phyloP scores from a whole-genome alignment of 2,797 vertebrate species.

The Spizella passerina region DNA sequence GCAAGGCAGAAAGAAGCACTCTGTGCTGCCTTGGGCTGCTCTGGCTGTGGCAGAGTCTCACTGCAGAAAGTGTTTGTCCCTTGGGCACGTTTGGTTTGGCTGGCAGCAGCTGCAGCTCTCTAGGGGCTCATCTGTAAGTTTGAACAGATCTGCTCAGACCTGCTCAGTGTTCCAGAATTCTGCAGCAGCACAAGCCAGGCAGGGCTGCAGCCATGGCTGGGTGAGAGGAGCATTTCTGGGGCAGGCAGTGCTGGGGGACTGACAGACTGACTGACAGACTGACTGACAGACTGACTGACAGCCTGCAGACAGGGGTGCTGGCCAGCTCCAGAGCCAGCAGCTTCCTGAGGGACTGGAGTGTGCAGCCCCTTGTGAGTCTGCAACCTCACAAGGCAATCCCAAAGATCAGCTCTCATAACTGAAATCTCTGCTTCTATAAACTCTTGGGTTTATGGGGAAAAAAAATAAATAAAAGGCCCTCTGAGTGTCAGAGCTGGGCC shows the following conservation, averaged over 20 bases:
- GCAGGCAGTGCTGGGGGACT: neutral
- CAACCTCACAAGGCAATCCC: neutral
- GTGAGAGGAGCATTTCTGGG: neutral
- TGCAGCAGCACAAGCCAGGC: neutral
- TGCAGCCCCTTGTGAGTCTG: neutral
- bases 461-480: neutral
- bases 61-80: neutral
- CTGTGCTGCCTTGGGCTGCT: neutral
- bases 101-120: neutral
- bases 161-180: accelerated
- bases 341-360: neutral
- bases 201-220: neutral
- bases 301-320: neutral
- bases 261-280: neutral
- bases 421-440: neutral
- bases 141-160: neutral
- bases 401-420: neutral
- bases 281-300: neutral
- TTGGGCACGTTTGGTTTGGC: neutral
- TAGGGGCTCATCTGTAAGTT: neutral
- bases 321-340: neutral
- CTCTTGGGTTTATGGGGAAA: neutral
- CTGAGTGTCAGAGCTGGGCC: neutral
- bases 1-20: neutral
- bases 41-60: neutral